These are phyloP conservation scores for Hypocryptadius cinnamomeus DNA, from an alignment of 2,113 vertebrate species.

Conservation along the genomic window DNA sequence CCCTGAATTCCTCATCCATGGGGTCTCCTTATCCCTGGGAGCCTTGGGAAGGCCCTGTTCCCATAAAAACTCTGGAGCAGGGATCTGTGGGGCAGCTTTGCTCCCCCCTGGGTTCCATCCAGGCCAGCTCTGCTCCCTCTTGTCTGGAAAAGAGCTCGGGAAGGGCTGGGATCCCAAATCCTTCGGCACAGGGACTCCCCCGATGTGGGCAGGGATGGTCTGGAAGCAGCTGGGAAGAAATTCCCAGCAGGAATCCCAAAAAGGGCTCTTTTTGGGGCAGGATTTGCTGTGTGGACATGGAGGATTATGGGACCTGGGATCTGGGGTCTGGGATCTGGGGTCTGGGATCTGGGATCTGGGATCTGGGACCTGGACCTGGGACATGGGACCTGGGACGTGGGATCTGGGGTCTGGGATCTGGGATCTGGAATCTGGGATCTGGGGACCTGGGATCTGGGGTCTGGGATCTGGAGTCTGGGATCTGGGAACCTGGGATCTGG, in stretches of 20 bases:
- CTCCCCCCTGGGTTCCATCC: neutral
- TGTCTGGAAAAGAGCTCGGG: neutral
- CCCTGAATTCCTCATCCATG: neutral
- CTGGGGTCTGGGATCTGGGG: too few species aligned
- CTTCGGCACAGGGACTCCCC: neutral
- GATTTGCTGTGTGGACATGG: rapidly evolving
- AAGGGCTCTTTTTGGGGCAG: rapidly evolving
- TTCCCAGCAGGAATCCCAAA: neutral
- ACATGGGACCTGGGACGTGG: neutral
- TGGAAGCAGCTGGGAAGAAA: neutral
- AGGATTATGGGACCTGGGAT: neutral
- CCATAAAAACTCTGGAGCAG: neutral
- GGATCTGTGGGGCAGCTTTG: rapidly evolving
- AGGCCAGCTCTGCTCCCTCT: neutral
- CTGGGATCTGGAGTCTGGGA: too few species aligned
- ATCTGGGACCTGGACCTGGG: too few species aligned
- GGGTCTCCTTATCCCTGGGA: neutral
- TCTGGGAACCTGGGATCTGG: too few species aligned
- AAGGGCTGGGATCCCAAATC: neutral
- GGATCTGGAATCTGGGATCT: neutral
- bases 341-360: too few species aligned
- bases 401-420: too few species aligned
- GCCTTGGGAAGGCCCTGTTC: neutral
- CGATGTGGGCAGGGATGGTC: neutral
- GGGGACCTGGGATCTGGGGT: neutral